phyloP scores from a whole-genome alignment of 2,888 invertebrate species.

The Sisyra terminalis region DNA sequence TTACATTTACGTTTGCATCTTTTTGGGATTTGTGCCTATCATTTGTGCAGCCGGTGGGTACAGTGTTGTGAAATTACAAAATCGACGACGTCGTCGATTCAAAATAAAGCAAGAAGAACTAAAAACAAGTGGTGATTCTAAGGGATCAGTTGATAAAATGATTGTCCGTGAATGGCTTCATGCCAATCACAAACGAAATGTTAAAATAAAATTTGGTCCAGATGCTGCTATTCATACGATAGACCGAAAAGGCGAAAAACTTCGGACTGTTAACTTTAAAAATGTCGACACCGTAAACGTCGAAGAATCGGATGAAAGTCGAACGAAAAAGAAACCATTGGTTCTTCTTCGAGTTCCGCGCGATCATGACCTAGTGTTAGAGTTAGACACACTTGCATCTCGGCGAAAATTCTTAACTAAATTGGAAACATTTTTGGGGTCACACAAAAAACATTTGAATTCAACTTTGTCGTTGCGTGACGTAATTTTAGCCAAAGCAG shows the following conservation, averaged over 20 bases:
- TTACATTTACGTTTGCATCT: slow-evolving; percentile 91
- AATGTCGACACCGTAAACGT: slow-evolving; percentile 65
- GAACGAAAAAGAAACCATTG: slow-evolving; percentile 61
- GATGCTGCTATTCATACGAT: slow-evolving; percentile 75
- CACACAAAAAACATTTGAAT: slow-evolving; percentile 69
- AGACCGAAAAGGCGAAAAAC: slow-evolving; percentile 80
- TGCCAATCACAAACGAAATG: slow-evolving; percentile 75
- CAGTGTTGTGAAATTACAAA: slow-evolving; percentile 82
- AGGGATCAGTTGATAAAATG: slow-evolving; percentile 77
- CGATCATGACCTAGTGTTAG: slow-evolving; percentile 85
- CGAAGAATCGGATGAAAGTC: slow-evolving; percentile 69
- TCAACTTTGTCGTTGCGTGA: slow-evolving; percentile 58
- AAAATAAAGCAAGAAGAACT: slow-evolving; percentile 68
- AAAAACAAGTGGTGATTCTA: slow-evolving; percentile 27
- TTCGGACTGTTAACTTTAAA: slow-evolving; percentile 65
- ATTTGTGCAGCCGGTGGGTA: slow-evolving; percentile 84
- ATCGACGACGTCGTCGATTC: slow-evolving; percentile 60
- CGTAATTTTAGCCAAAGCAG: slow-evolving; percentile 77
- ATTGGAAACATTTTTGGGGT: slow-evolving; percentile 65
- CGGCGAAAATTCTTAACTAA: slow-evolving; percentile 77
- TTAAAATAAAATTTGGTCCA: slow-evolving; percentile 80
- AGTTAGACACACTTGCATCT: slow-evolving; percentile 67
- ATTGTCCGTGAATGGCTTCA: slow-evolving; percentile 88
- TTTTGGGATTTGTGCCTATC: slow-evolving; percentile 83
- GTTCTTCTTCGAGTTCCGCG: slow-evolving; percentile 66